Evolutionary conservation across 2,888 invertebrate genomes (phyloP).

Genomic region (Polyploca ridens): DNA sequence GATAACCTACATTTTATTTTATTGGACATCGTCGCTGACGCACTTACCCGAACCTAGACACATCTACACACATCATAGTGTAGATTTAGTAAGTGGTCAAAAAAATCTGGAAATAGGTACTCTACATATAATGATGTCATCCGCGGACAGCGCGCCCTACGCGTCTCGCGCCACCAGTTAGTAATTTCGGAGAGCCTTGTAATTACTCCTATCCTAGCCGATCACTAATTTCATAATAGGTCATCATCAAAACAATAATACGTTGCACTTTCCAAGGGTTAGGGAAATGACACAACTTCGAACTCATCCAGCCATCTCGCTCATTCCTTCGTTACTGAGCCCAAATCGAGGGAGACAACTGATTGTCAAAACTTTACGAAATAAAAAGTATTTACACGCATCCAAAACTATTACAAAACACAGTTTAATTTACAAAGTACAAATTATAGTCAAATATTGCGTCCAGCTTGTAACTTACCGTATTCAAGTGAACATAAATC

Average conservation of each 20-base stretch:
- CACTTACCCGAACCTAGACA: constrained; percentile 12
- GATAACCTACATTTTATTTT: constrained; percentile 12
- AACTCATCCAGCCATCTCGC: constrained; percentile 51
- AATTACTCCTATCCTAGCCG: constrained; percentile 47
- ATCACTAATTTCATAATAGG: constrained; percentile 72
- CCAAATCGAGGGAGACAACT: constrained; percentile 55
- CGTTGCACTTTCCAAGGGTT: constrained; percentile 72
- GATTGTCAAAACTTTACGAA: constrained; percentile 70
- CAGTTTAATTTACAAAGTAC: constrained; percentile 25
- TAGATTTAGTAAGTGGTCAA: constrained; percentile 13
- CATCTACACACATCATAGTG: constrained; percentile 15
- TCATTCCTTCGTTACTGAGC: constrained; percentile 49
- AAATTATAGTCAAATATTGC: constrained; percentile 15
- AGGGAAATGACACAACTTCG: constrained; percentile 57
- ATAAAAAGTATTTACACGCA: constrained; percentile 63
- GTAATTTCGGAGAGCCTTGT: constrained; percentile 44
- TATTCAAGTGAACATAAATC: constrained; percentile 80
- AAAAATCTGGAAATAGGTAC: constrained; percentile 50
- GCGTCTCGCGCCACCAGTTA: constrained; percentile 48
- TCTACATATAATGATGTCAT: constrained; percentile 62
- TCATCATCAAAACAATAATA: constrained; percentile 76
- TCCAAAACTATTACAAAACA: constrained; percentile 44
- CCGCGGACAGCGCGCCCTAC: constrained; percentile 51
- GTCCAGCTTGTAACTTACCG: constrained; percentile 60
- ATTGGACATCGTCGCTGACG: not conserved